A percentile compares a stretch with the other conserved stretches of the same genome.
Conservation (phyloP, 2,797 vertebrate genomes). For the Chaenodraco wilsoni region DNA sequence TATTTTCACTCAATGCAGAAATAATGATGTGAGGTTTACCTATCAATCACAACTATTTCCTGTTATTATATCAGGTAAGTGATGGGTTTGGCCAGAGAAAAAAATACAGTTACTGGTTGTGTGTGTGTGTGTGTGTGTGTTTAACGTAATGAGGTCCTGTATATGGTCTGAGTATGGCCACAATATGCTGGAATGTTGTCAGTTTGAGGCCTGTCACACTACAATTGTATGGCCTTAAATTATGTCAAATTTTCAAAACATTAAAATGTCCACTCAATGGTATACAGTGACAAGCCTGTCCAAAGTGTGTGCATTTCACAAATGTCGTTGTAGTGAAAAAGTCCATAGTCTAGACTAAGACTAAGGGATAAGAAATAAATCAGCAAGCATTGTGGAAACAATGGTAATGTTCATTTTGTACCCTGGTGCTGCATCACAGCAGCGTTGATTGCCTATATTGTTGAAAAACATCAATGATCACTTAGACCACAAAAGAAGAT, state of each 20-base stretch:
- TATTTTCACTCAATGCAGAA: constrained; percentile 2
- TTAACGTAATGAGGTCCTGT: constrained; percentile 17
- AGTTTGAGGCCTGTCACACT: constrained; percentile 1
- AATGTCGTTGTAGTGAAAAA: not conserved
- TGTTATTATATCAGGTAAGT: not conserved
- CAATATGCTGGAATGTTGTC: not conserved
- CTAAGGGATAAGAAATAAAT: not conserved
- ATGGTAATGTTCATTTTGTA: not conserved
- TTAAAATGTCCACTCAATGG: constrained; percentile 8
- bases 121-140: not conserved
- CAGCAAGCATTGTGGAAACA: constrained; percentile 10
- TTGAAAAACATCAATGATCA: not conserved
- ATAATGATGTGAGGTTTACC: constrained; percentile 26
- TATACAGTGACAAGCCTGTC: constrained; percentile 3
- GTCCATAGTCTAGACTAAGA: not conserved
- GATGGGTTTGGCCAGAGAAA: not conserved
- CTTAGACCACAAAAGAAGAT: not conserved
- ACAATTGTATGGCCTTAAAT: constrained; percentile 2
- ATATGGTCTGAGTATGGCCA: not conserved
- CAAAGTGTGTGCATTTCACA: not conserved
- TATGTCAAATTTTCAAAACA: constrained; percentile 2
- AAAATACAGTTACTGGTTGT: not conserved
- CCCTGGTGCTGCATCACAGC: no score
- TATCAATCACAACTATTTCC: not conserved
- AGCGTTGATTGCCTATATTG: not conserved